Base-by-base conservation (phyloP, 2,888 invertebrate genomes). In the Eugnorisma glareosa region DNA sequence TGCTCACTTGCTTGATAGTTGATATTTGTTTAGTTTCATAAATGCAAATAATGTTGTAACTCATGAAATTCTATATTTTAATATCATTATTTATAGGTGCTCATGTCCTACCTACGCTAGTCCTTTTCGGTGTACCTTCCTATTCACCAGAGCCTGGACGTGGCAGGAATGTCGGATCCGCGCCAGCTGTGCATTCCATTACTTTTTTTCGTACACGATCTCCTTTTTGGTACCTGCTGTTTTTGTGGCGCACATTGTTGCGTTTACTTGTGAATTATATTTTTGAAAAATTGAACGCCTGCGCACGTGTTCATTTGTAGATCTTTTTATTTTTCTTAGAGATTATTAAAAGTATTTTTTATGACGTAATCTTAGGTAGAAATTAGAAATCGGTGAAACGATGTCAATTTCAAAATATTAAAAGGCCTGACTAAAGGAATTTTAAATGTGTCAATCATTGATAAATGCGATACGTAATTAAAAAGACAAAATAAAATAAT, bases 161-260 rank as follows among this genome's bases (percentile, higher is more conserved):
- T 79, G 79, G 79, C 15, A 81, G 90, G 95, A 95, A 96, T 95
- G 94, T 94, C 93, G 94, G 94, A 95, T 92, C 94, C 91, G 92
- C 94, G 92, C 94, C 96, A 96, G 96, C 95, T 96, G 96, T 94
- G 94, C 95, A 96, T 96, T 96, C 96, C 95, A 91, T 87, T 86
- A 88, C 85, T 90, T 93, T 95, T 94, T 93, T 92, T 90, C 84
- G 82, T 86, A 87, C 84, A 90, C 91, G 90, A 90, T 93, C 92
- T 90, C 83, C 91, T 93, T 94, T 94, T 95, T 93, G 94, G 95
- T 96, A 96, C 96, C 96, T 96, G 96, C 94, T 91, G 92, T 92
- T 92, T 94, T 93, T 92, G 89, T 91, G 89, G 88, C 86, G 86
- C 85, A 91, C 91, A 93, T 93, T 94, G 92, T 93, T 91, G 89